Evolutionary conservation across 2,113 vertebrate species (phyloP).

Genomic region (Lophius piscatorius): DNA sequence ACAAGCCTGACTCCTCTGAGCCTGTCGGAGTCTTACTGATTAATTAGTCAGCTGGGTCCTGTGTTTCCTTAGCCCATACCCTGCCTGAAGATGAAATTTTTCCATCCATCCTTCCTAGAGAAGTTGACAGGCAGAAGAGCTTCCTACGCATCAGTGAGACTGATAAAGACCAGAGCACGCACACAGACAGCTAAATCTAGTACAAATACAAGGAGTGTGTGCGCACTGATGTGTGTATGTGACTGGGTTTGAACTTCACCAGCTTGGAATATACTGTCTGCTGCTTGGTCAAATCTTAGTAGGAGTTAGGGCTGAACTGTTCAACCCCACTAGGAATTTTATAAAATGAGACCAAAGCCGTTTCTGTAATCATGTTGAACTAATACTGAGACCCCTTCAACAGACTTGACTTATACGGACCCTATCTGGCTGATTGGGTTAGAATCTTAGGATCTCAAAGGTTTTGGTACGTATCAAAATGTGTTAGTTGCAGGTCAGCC

Average conservation of each 20-base stretch:
- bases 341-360: conserved; percentile 12
- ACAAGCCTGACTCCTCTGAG: conserved; percentile 41
- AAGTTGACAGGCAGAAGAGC: conserved; percentile 47
- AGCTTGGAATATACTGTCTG: conserved; percentile 19
- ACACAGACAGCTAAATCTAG: conserved; percentile 61
- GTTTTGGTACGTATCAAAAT: too few species aligned
- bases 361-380: conserved; percentile 4
- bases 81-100: conserved; percentile 72
- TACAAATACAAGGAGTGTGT: conserved; percentile 15
- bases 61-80: conserved; percentile 72
- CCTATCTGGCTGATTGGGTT: background rate
- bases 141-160: conserved; percentile 62
- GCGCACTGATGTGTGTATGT: conserved; percentile 3
- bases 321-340: conserved; percentile 24
- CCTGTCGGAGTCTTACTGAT: conserved; percentile 50
- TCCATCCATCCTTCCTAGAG: conserved; percentile 64
- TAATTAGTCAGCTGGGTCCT: conserved; percentile 63
- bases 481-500: too few species aligned
- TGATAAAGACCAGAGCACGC: conserved; percentile 72
- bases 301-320: conserved; percentile 31
- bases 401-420: background rate
- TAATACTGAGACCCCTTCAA: background rate
- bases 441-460: background rate
- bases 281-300: conserved; percentile 20
- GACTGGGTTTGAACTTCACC: conserved; percentile 27